Evolutionary conservation across 2,888 invertebrate genomes (phyloP), one percentile per base, ranked within the genome.

Genomic region (Agonopterix heracliana): DNA sequence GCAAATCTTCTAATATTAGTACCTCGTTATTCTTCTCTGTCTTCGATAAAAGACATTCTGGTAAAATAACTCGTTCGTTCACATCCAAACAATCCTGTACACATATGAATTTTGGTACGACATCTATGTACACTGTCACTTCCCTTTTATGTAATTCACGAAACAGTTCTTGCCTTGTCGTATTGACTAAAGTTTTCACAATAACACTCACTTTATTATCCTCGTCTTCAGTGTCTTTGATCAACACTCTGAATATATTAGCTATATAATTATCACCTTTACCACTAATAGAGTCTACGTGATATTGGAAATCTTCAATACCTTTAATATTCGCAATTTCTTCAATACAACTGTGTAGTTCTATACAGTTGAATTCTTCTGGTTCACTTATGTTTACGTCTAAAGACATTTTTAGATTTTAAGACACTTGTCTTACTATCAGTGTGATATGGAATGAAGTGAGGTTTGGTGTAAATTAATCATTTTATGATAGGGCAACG

Each of bases 381-480:
- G 83, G 81, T 65, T 87, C 85, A 69, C 82, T 82, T 45, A 82
- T 65, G 57, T 86, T 81, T n/a, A 87, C 85, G 57, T 87, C 83
- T 54, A 87, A 62, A 64, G 86, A 87, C 86, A 87, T 86, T 40
- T 44, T 34, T 53, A 26, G 17, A 46, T 34, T 44, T 34, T 26
- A 3, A 5, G 3, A 7, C 26, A 26, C 26, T 26, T 3, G 26
- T 3, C 26, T 26, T 26, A 7, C 26, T 26, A 26, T 26, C 26
- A 26, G 26, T 26, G 26, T 26, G 26, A 26, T 26, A 26, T 26
- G 26, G 26, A 26, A 26, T 26, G 26, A 26, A 26, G 26, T 5
- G 17, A 17, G 3, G 5, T 26, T 26, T 26, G 60, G 52, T 51
- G 51, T 47, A 41, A 47, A 52, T 50, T 63, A 66, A 64, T 64